Percentiles rank a stretch among this genome's conserved stretches.
phyloP scores from a whole-genome alignment of 2,888 invertebrate genomes.

The Dynastes hyllus region DNA sequence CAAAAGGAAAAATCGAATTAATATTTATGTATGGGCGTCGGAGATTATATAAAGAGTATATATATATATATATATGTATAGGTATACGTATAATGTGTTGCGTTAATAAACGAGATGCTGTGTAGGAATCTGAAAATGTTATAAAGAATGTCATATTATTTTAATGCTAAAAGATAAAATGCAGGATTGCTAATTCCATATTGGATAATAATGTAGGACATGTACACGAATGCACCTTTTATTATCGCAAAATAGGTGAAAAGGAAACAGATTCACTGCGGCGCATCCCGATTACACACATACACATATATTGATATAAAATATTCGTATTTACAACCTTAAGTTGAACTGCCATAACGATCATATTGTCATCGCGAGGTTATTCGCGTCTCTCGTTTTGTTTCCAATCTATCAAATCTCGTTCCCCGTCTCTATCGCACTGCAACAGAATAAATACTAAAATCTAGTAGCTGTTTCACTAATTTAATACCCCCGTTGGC shows the following conservation, averaged over 20 bases:
- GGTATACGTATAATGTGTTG: neutral
- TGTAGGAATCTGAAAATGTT: no score
- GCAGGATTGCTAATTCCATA: neutral
- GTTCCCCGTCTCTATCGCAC: constrained; percentile 41
- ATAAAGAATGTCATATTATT: no score
- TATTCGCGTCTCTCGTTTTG: constrained; percentile 30
- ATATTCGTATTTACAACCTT: constrained; percentile 45
- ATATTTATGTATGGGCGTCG: constrained; percentile 33
- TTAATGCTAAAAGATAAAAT: no score
- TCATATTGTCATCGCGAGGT: constrained; percentile 41
- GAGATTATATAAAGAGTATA: constrained; percentile 20
- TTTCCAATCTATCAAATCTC: constrained; percentile 46
- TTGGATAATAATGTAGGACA: neutral
- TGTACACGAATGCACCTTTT: constrained; percentile 14
- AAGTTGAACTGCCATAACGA: constrained; percentile 47
- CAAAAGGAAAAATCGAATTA: constrained; percentile 13
- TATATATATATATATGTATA: neutral
- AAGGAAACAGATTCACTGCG: constrained; percentile 6
- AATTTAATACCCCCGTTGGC: constrained; percentile 40
- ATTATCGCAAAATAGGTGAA: constrained; percentile 14
- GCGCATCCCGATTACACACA: constrained; percentile 34
- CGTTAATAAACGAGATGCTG: constrained; percentile 11
- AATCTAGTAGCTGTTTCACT: constrained; percentile 48
- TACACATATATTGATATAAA: constrained; percentile 21
- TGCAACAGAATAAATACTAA: constrained; percentile 43